These are phyloP conservation scores for Saguinus imperator DNA, from an alignment of 2,113 vertebrate genomes.

Conservation along the genomic window DNA sequence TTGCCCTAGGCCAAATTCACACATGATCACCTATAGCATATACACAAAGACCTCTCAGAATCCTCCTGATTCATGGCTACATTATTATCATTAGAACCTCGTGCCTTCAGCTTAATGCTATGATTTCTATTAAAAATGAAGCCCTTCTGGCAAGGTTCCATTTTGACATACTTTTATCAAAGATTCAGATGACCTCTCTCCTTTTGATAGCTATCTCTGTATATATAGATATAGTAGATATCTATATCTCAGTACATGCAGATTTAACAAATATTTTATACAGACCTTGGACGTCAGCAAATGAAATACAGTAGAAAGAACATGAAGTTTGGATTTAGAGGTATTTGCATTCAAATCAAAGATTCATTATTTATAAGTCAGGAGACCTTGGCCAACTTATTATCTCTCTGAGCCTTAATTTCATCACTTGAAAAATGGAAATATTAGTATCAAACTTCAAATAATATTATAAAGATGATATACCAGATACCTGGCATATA, in stretches of 20 bases:
- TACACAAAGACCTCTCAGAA: neutral
- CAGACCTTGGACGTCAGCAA: neutral
- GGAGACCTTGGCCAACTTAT: neutral
- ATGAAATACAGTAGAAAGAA: neutral
- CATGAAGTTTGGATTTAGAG: neutral
- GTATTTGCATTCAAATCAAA: neutral
- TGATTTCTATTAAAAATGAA: conserved; percentile 44
- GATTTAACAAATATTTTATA: neutral
- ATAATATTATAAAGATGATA: neutral
- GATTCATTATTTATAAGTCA: neutral
- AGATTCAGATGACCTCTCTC: neutral
- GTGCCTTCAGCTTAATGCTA: neutral
- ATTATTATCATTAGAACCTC: neutral
- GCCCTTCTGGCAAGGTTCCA: neutral
- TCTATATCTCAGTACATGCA: neutral
- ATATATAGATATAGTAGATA: neutral
- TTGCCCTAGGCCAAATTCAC: neutral
- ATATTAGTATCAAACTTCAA: conserved; percentile 14
- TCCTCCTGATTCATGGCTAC: neutral
- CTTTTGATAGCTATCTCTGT: neutral
- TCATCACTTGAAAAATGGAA: conserved; percentile 27
- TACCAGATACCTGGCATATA: neutral
- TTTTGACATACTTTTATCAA: neutral
- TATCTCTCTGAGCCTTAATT: neutral
- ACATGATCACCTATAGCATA: neutral